A percentile compares a stretch with the other conserved stretches of the same genome.
Conservation (phyloP, 2,113 vertebrate genomes). For the Engystomops pustulosus region DNA sequence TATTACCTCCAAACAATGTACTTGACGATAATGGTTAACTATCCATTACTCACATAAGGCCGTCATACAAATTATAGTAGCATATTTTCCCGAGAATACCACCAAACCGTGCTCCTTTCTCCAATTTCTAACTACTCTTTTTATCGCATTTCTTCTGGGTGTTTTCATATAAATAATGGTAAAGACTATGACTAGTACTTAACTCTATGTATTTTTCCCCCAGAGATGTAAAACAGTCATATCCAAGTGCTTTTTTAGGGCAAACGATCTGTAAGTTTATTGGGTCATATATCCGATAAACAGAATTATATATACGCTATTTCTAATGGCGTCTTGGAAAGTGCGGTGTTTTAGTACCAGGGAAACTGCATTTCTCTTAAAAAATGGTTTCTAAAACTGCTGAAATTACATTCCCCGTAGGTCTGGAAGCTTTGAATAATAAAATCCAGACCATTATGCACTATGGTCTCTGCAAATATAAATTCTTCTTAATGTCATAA, state of each 20-base stretch:
- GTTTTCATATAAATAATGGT: background rate
- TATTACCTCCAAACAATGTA: too few species aligned
- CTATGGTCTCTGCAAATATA: conserved; percentile 61
- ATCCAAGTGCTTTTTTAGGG: conserved; percentile 58
- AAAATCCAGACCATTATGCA: conserved; percentile 65
- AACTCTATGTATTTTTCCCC: conserved; percentile 59
- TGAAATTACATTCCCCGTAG: conserved; percentile 63
- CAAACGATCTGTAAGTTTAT: conserved; percentile 64
- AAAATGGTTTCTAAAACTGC: conserved; percentile 61
- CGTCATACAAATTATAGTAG: background rate
- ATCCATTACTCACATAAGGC: too few species aligned
- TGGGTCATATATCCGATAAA: conserved; percentile 63
- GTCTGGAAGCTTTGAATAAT: conserved; percentile 59
- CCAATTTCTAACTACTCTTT: background rate
- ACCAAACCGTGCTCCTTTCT: background rate
- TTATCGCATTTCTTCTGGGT: background rate
- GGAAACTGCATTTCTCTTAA: conserved; percentile 65
- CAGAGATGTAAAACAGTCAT: conserved; percentile 61
- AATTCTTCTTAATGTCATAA: conserved; percentile 58
- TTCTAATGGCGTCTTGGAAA: conserved; percentile 65
- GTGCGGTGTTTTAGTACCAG: conserved; percentile 62
- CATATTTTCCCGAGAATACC: background rate
- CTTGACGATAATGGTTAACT: too few species aligned
- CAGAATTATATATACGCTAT: conserved; percentile 61
- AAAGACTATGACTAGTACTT: background rate